These are phyloP conservation scores for Andrena cerasifolii DNA, from an alignment of 1,140 invertebrate species.

Conservation along the genomic window DNA sequence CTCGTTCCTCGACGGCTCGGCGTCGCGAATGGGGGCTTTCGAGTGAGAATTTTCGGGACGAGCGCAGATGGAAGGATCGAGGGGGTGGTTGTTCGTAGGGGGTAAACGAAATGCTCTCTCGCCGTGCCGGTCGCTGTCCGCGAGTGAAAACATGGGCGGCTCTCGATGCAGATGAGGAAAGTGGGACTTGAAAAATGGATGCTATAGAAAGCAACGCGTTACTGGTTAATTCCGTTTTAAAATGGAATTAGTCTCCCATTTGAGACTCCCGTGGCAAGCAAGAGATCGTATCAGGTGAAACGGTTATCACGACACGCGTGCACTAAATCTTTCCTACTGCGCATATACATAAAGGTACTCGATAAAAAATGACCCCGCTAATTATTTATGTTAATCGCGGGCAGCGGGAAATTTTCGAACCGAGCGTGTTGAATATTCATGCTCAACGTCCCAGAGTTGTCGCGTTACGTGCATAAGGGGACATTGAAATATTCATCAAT, in stretches of 20 bases:
- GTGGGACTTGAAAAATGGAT: neutral
- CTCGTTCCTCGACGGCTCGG: neutral
- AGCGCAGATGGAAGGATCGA: neutral
- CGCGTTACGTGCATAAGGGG: neutral
- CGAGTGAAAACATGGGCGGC: neutral
- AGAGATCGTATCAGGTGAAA: neutral
- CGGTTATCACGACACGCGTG: neutral
- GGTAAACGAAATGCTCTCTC: neutral
- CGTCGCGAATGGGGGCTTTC: too few relatives aligned
- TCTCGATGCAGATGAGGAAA: neutral
- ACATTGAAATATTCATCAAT: conserved; percentile 32
- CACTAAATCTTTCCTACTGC: neutral
- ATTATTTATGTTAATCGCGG: neutral
- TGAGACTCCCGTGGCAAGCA: too few relatives aligned
- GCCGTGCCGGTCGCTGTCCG: neutral
- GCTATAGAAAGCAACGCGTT: neutral
- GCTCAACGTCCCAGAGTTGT: neutral
- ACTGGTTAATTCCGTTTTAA: too few relatives aligned
- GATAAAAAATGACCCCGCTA: neutral
- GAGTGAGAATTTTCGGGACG: neutral
- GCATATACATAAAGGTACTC: neutral
- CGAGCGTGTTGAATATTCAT: neutral
- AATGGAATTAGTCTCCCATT: too few relatives aligned
- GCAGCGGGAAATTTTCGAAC: neutral
- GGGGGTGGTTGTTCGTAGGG: neutral